Base-by-base conservation (phyloP, 2,888 invertebrate species). In the Dyspetes luteomarginatus region DNA sequence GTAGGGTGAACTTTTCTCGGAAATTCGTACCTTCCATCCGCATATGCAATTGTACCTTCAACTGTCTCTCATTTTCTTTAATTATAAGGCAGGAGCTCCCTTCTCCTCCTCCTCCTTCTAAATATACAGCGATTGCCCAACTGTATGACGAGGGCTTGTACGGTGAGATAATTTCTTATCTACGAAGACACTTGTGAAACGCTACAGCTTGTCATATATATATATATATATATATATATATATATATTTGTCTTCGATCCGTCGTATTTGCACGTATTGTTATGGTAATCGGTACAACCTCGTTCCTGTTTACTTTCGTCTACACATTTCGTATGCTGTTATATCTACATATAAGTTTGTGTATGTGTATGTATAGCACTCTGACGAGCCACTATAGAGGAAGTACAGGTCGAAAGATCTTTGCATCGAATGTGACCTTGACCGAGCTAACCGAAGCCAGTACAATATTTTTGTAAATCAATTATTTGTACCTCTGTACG, bases 1-100 rank as follows among this genome's bases (percentile, higher is more conserved):
- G 45, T n/a, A n/a, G 77, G 76, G 72, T 73, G 55, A 50, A 64
- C 24, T 76, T 81, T 81, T 81, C 77, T 56, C 30, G 41, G 81
- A 73, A 81, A 64, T 81, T 26, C 43, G 41, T 28, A 30, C 60
- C 19, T 48, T 41, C n/a, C 15, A 41, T 48, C 28, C 65, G 9
- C 43, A 65, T 65, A 28, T 62, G 28, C 19, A 26, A 48, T 62
- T 58, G 36, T 41, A 17, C 30, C 19, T 43, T 28, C 12, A 41
- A 28, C 43, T 58, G n/a, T 43, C 17, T 58, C 19, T 28, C 15
- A 67, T 48, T 58, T 50, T 36, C 48, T 15, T 58, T 36, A 26
- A 56, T 55, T 56, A 36, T 60, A 22, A 17, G 15, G 9, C 55
- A 17, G 2, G 2, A 22, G 4, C 26, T 0, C 52, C 1, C 9